Conservation (phyloP, 2,888 invertebrate genomes). For the Erebia epiphron region DNA sequence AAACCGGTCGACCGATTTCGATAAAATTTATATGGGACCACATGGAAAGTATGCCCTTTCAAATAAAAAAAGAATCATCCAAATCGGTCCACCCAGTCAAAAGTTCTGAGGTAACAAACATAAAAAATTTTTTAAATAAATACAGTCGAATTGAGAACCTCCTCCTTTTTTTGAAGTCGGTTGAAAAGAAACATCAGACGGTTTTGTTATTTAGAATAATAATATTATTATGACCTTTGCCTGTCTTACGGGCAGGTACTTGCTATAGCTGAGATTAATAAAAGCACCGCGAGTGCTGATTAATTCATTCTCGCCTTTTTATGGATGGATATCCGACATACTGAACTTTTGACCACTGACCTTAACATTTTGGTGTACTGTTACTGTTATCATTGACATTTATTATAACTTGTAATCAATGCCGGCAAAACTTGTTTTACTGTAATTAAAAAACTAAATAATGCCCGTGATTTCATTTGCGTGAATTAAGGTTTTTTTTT, state of each 20-base stretch:
- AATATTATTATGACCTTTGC: conserved; percentile 17
- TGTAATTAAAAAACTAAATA: conserved; percentile 25
- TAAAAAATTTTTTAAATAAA: no score
- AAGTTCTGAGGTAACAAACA: no score
- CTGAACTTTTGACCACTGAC: conserved; percentile 54
- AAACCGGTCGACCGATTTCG: no score
- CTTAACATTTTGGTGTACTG: conserved; percentile 53
- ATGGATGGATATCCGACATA: conserved; percentile 49
- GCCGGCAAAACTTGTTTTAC: conserved; percentile 31
- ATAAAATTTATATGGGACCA: no score
- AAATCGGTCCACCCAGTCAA: no score
- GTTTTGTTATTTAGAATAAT: conserved; percentile 2
- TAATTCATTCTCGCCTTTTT: conserved; percentile 44
- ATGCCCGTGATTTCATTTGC: no score
- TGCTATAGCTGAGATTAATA: conserved; percentile 18
- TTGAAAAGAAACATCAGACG: not conserved
- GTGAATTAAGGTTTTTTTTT: no score
- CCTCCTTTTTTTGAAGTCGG: no score
- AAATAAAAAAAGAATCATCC: no score
- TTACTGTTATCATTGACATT: conserved; percentile 52
- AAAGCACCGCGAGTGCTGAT: conserved; percentile 48
- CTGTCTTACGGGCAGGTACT: conserved; percentile 10
- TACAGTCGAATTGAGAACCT: no score
- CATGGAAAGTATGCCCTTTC: no score
- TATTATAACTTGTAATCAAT: conserved; percentile 46